These are phyloP conservation scores for Sciurus carolinensis DNA, from an alignment of 2,797 vertebrate genomes.

Conservation along the genomic window DNA sequence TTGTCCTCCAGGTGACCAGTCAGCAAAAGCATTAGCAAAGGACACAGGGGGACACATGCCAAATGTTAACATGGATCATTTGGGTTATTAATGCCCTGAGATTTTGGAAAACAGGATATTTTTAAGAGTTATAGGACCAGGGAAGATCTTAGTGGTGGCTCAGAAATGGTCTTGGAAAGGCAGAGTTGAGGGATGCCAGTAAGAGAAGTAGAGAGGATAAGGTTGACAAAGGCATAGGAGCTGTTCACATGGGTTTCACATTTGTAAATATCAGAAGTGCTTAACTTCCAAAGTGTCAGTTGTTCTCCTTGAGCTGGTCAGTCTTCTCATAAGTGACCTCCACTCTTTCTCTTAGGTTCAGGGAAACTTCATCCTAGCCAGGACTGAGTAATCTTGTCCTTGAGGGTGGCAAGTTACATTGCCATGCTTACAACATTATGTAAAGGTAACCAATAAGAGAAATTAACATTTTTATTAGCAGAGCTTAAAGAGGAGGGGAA, in stretches of 20 bases:
- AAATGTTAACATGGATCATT: neutral
- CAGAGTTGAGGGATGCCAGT: neutral
- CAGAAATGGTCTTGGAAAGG: neutral
- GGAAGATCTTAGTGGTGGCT: neutral
- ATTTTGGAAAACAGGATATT: neutral
- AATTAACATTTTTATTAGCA: slow-evolving; percentile 30
- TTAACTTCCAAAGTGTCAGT: neutral
- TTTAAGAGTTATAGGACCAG: neutral
- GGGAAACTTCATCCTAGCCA: neutral
- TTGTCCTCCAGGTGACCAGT: neutral
- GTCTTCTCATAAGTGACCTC: neutral
- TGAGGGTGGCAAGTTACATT: neutral
- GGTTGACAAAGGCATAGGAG: neutral
- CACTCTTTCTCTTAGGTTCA: neutral
- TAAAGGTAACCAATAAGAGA: neutral
- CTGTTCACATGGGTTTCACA: no score
- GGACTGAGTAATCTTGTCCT: neutral
- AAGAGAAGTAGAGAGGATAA: neutral
- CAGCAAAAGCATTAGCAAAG: neutral
- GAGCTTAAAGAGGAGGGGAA: neutral
- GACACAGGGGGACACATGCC: neutral
- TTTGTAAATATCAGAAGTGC: neutral
- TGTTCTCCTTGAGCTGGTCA: neutral
- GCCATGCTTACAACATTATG: neutral
- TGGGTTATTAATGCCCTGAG: neutral